Conservation (phyloP, 2,888 invertebrate species). For the Gibbula magus region DNA sequence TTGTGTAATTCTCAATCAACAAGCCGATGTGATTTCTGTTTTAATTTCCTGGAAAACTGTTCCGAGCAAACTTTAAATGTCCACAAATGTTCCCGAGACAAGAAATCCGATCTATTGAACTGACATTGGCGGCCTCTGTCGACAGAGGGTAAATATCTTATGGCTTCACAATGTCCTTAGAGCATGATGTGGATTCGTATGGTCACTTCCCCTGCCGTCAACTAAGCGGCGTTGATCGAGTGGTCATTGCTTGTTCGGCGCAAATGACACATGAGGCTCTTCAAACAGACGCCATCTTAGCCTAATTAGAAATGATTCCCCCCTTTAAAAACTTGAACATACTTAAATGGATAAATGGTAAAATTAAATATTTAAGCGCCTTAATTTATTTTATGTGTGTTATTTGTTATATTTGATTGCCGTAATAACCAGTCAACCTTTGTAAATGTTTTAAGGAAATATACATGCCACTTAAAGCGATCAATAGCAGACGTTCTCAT, state of each 20-base stretch:
- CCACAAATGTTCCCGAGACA: not conserved
- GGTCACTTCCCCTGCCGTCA: not conserved
- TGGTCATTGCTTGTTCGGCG: not conserved
- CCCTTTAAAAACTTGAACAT: too few species aligned
- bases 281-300: not conserved
- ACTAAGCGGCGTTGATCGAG: not conserved
- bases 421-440: too few species aligned
- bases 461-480: too few species aligned
- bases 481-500: too few species aligned
- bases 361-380: too few species aligned
- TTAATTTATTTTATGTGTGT: too few species aligned
- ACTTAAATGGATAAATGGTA: not conserved
- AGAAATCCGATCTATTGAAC: constrained; percentile 15
- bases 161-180: constrained; percentile 6
- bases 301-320: not conserved
- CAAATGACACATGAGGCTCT: not conserved
- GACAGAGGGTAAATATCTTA: not conserved
- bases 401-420: too few species aligned
- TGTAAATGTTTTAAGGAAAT: too few species aligned
- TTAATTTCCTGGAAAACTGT: constrained; percentile 15
- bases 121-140: constrained; percentile 2
- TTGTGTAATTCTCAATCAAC: constrained; percentile 12
- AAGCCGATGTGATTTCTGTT: constrained; percentile 16
- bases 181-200: not conserved
- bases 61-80: not conserved